Base-by-base conservation (phyloP, 2,113 vertebrate genomes). In the Centrocercus urophasianus region DNA sequence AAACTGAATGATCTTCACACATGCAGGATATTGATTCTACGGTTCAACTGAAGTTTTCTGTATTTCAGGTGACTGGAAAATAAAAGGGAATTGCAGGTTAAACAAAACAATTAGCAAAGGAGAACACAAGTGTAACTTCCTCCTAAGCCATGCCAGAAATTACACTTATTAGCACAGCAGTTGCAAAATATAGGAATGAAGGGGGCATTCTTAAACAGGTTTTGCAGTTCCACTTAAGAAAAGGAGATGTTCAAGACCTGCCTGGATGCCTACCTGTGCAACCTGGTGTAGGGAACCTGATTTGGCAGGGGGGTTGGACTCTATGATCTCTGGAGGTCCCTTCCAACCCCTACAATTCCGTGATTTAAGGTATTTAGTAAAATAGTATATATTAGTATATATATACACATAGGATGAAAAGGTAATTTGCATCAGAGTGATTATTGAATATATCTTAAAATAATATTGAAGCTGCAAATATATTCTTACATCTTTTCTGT, bases 151-250 rank as follows among this genome's bases (percentile, higher is more conserved):
- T 40, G 7, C 2, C 47, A 93, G 63, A 88, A n/a, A 67, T 45
- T n/a, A 77, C 91, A 86, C 11, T 85, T 54, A 65, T 34, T 43
- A 77, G 14, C 10, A 16, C 20, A 72, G 5, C 19, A 69, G 7
- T 48, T 38, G 43, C 13, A 83, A 20, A 74, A 48, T 8, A 10
- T 6, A 57, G 32, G n/a, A 70, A 64, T 12, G 6, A 72, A 75
- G 7, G 11, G 10, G 61, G 6, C 30, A 74, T n/a, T 66, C 36
- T 30, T 89, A 18, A 83, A 80, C 75, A 52, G 13, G 30, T 36
- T 72, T 67, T 0, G 0, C 8, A 69, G 3, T 25, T 71, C 9
- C 7, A 56, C 3, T 25, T 64, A 32, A 43, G 30, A 84, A 74
- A 54, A 83, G 6, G 6, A 86, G 78, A 82, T 38, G 36, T 8